phyloP scores from a whole-genome alignment of 2,888 invertebrate genomes.

The Dasypolia templi region DNA sequence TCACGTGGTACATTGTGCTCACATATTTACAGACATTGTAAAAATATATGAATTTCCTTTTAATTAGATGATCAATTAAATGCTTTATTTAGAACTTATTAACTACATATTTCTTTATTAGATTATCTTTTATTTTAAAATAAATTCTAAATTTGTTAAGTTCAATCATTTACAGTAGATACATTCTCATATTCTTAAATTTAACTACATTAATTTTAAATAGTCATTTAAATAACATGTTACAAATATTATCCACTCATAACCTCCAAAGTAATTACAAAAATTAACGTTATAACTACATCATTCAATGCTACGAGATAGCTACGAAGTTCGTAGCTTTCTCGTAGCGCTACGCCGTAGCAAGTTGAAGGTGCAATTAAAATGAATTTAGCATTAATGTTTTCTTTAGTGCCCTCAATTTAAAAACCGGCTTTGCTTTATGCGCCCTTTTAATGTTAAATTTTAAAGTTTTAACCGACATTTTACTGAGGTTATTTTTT shows the following conservation, averaged over 20 bases:
- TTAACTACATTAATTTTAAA: neutral
- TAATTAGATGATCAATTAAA: neutral
- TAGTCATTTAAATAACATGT: neutral
- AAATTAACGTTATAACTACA: slow-evolving; percentile 44
- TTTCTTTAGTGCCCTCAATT: slow-evolving; percentile 43
- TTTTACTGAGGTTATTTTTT: slow-evolving; percentile 26
- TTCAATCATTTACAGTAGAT: neutral
- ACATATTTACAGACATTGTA: too few species aligned
- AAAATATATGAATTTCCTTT: too few species aligned
- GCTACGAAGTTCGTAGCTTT: slow-evolving; percentile 58
- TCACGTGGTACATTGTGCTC: too few species aligned
- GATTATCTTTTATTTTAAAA: neutral
- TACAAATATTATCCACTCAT: neutral
- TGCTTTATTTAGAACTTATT: neutral
- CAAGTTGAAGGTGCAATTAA: slow-evolving; percentile 56
- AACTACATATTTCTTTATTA: too few species aligned
- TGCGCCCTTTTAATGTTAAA: slow-evolving; percentile 20
- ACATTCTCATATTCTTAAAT: neutral
- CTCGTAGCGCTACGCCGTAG: slow-evolving; percentile 63
- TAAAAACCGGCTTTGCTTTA: slow-evolving; percentile 38
- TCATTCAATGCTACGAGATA: slow-evolving; percentile 14
- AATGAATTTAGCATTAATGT: slow-evolving; percentile 61
- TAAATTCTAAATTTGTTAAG: neutral
- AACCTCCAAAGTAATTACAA: slow-evolving; percentile 30
- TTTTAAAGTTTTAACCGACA: slow-evolving; percentile 9